Conservation (phyloP, 2,113 vertebrate species). For the Pavo muticus region DNA sequence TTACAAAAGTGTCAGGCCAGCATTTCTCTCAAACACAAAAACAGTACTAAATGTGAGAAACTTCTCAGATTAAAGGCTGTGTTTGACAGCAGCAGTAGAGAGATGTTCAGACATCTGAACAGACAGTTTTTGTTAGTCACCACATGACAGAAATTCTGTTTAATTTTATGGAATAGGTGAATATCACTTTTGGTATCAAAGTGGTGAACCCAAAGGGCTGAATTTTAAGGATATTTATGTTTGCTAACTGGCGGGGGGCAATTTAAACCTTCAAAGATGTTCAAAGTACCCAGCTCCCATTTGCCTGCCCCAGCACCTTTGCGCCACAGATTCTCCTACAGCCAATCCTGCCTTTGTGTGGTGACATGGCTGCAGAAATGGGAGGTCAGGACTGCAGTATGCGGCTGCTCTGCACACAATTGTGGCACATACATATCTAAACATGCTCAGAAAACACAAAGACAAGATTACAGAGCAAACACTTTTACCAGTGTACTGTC, state of each 20-base stretch:
- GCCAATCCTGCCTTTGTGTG: not conserved
- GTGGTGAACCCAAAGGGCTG: not conserved
- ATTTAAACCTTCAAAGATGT: not conserved
- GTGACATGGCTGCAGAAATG: not conserved
- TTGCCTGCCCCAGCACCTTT: not conserved
- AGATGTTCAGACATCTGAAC: not conserved
- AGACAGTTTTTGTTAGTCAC: not conserved
- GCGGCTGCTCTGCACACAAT: not conserved
- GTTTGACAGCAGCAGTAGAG: not conserved
- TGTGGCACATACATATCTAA: not conserved
- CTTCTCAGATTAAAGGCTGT: not conserved
- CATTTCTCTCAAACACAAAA: conserved; percentile 10
- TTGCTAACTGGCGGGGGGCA: not conserved
- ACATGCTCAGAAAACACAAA: not conserved
- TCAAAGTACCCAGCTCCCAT: not conserved
- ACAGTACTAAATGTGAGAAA: not conserved
- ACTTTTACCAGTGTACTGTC: not conserved
- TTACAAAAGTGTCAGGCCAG: not conserved
- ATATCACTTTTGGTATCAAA: not conserved
- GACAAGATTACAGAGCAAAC: not conserved
- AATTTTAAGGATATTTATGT: conserved; percentile 6
- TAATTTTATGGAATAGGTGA: not conserved
- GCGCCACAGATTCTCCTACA: not conserved
- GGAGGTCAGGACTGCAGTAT: not conserved
- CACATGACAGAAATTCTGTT: not conserved